phyloP scores from a whole-genome alignment of 2,888 invertebrate genomes.

The Oligia latruncula region DNA sequence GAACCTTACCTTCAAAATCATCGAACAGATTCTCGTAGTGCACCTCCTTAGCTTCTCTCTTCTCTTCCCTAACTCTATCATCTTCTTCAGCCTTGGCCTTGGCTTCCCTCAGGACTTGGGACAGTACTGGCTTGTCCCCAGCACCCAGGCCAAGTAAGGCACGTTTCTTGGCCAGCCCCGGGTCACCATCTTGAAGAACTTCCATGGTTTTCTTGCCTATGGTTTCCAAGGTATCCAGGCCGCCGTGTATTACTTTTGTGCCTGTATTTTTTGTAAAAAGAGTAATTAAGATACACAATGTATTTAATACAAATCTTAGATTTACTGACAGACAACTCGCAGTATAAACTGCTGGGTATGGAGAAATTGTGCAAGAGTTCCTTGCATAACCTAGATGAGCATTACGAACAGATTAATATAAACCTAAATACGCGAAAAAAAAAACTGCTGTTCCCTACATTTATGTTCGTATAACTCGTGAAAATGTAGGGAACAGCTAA shows the following conservation, averaged over 20 bases:
- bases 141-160: slow-evolving; percentile 91
- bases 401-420: too few relatives aligned
- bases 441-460: too few relatives aligned
- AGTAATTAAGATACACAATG: neutral
- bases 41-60: slow-evolving; percentile 87
- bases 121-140: slow-evolving; percentile 91
- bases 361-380: too few relatives aligned
- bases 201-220: slow-evolving; percentile 99
- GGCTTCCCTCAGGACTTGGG: slow-evolving; percentile 92
- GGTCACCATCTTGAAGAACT: slow-evolving; percentile 97
- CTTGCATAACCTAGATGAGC: too few relatives aligned
- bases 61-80: slow-evolving; percentile 86
- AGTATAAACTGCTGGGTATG: neutral
- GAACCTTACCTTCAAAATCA: slow-evolving; percentile 93
- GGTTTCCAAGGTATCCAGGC: slow-evolving; percentile 96
- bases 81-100: slow-evolving; percentile 92
- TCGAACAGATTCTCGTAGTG: slow-evolving; percentile 96
- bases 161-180: slow-evolving; percentile 94
- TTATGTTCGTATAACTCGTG: too few relatives aligned
- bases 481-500: too few relatives aligned
- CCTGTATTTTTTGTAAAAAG: slow-evolving; percentile 80
- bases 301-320: neutral
- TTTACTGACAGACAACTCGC: neutral
- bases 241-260: slow-evolving; percentile 93
- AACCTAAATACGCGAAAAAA: too few relatives aligned